phyloP scores from a whole-genome alignment of 2,113 vertebrate genomes.

The Notiomystis cincta region DNA sequence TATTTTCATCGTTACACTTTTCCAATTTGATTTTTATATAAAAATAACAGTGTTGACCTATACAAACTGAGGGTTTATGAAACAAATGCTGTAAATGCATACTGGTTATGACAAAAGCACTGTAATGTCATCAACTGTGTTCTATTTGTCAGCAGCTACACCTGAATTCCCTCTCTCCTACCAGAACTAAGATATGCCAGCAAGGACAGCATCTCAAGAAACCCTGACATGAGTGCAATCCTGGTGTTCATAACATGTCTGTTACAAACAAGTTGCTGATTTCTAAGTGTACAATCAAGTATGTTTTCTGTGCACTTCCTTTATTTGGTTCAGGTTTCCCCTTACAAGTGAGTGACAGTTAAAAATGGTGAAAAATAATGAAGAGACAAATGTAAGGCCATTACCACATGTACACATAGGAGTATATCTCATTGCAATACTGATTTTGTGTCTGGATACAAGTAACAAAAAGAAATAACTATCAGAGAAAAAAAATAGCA shows the following conservation, averaged over 20 bases:
- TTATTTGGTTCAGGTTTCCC: not conserved
- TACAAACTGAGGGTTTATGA: not conserved
- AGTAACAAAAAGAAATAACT: not conserved
- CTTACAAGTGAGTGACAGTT: not conserved
- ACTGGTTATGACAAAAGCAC: not conserved
- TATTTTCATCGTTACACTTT: not conserved
- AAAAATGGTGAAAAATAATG: not conserved
- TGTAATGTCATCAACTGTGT: not conserved
- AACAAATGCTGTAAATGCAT: not conserved
- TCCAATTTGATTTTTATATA: not conserved
- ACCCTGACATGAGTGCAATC: not conserved
- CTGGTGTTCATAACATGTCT: not conserved
- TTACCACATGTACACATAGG: fast-evolving
- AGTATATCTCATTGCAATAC: not conserved
- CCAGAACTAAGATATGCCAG: not conserved
- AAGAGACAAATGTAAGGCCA: not conserved
- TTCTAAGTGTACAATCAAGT: not conserved
- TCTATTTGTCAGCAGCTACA: not conserved
- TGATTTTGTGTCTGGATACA: not conserved
- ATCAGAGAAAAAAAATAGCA: not conserved
- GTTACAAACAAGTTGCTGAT: not conserved
- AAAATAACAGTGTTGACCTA: not conserved
- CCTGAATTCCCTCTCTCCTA: not conserved
- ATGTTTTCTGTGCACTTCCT: not conserved
- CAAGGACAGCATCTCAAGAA: not conserved